phyloP scores from a whole-genome alignment of 2,888 invertebrate species.

The Rhopalosiphum nymphaeae region DNA sequence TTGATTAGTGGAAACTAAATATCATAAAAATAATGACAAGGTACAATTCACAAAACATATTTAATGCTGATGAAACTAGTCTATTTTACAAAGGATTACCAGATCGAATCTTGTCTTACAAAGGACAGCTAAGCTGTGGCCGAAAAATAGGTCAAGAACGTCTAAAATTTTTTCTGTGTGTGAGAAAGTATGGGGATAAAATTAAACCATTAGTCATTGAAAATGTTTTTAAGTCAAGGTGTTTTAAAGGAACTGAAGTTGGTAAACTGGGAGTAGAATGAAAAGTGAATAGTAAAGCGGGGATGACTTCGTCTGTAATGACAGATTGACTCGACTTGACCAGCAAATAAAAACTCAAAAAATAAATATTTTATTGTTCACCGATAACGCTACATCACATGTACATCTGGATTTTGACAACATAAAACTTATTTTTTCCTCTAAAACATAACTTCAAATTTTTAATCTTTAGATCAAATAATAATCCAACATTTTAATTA shows the following conservation, averaged over 20 bases:
- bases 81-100: too few relatives aligned
- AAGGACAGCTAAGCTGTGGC: background rate
- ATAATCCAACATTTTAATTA: background rate
- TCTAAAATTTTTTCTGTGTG: background rate
- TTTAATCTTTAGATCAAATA: too few relatives aligned
- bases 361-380: background rate
- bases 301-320: too few relatives aligned
- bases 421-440: too few relatives aligned
- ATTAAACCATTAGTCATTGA: background rate
- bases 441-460: too few relatives aligned
- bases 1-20: background rate
- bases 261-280: background rate
- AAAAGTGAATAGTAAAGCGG: background rate
- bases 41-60: background rate
- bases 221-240: background rate
- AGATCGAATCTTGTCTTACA: too few relatives aligned
- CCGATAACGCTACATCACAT: background rate
- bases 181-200: background rate
- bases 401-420: background rate
- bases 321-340: background rate
- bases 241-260: background rate
- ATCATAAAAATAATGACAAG: background rate
- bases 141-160: background rate
- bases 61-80: background rate
- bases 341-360: conserved; percentile 7